phyloP scores from a whole-genome alignment of 35 echinoderm and acorn worm genomes.

The Stichopus chloronotus region DNA sequence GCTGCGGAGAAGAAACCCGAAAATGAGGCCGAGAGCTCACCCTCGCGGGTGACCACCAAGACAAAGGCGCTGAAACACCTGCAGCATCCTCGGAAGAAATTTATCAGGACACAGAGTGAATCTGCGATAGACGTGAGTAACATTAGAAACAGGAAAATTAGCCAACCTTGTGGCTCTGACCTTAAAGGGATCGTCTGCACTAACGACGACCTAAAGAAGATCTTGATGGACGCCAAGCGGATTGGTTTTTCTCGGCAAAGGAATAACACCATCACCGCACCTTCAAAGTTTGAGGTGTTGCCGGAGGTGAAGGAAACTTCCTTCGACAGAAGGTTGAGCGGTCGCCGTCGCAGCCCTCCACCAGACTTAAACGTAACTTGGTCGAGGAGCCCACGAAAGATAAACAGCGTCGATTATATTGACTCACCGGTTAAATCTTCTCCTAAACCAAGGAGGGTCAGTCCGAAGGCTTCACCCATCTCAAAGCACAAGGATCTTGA shows the following conservation, averaged over 20 bases:
- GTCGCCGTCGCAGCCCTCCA: conserved; percentile 31
- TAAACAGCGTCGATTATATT: background rate
- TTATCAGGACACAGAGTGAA: conserved; percentile 55
- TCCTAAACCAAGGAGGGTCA: background rate
- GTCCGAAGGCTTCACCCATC: conserved; percentile 23
- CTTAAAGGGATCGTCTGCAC: conserved; percentile 54
- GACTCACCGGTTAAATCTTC: conserved; percentile 16
- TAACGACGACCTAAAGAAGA: conserved; percentile 63
- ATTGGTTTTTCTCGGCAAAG: conserved; percentile 50
- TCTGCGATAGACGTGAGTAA: conserved; percentile 59
- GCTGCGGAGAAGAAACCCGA: conserved; percentile 15
- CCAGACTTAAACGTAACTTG: conserved; percentile 39
- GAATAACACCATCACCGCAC: conserved; percentile 41
- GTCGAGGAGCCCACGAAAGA: conserved; percentile 18
- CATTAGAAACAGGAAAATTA: conserved; percentile 35
- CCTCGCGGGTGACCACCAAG: conserved; percentile 18
- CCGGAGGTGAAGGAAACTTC: conserved; percentile 44
- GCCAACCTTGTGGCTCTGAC: conserved; percentile 30
- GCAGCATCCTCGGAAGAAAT: conserved; percentile 62
- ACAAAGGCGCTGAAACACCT: conserved; percentile 45
- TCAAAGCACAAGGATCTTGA: conserved; percentile 11
- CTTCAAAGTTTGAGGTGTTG: conserved; percentile 41
- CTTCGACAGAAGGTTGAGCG: conserved; percentile 37
- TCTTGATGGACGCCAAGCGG: conserved; percentile 47
- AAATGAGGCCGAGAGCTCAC: conserved; percentile 34